Percentiles rank a stretch among this genome's conserved stretches.
phyloP scores from a whole-genome alignment of 2,113 vertebrate species.

The Gambusia affinis region DNA sequence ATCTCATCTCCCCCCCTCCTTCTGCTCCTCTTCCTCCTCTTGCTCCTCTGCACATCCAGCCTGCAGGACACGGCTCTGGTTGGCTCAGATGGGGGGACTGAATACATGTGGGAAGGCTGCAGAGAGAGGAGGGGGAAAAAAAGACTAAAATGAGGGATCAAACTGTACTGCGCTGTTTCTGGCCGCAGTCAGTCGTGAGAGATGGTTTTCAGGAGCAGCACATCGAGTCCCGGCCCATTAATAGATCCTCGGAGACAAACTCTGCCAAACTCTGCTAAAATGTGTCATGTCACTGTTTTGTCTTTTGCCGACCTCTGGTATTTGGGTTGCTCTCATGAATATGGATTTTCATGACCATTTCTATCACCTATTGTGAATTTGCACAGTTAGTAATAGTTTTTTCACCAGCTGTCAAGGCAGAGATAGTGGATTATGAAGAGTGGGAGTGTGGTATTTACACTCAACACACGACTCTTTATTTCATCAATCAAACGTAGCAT shows the following conservation, averaged over 20 bases:
- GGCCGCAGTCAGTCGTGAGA: neutral
- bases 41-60: conserved; percentile 16
- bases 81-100: conserved; percentile 47
- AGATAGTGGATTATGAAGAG: conserved; percentile 3
- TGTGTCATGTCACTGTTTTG: conserved; percentile 13
- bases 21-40: conserved; percentile 7
- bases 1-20: conserved; percentile 23
- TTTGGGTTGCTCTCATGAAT: conserved; percentile 63
- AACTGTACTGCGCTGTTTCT: neutral
- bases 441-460: conserved; percentile 15
- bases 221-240: neutral
- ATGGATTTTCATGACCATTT: conserved; percentile 53
- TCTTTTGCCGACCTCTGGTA: conserved; percentile 39
- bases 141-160: neutral
- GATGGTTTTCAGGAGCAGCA: neutral
- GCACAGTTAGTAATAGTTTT: conserved; percentile 49
- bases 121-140: conserved; percentile 7
- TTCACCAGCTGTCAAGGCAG: conserved; percentile 27
- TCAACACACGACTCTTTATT: conserved; percentile 12
- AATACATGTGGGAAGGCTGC: conserved; percentile 21
- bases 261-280: conserved; percentile 11
- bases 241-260: conserved; percentile 8
- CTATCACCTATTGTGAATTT: conserved; percentile 45
- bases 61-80: conserved; percentile 32
- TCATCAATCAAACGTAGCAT: conserved; percentile 2